Base-by-base conservation (phyloP, 1,140 invertebrate genomes). In the Nasonia vitripennis region DNA sequence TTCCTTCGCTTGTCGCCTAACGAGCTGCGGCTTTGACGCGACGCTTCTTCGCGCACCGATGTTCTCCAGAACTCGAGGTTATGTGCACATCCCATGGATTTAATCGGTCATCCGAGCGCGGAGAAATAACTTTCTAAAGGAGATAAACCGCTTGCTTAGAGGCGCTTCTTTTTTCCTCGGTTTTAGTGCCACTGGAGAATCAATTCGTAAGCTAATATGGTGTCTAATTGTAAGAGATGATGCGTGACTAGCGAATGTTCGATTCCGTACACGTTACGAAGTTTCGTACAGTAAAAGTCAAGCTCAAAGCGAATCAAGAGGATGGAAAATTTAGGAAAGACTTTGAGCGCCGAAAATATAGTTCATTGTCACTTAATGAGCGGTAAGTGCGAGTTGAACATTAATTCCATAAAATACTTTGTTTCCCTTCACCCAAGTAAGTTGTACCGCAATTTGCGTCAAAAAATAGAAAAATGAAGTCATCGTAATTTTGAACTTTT, bases 1-100 rank as follows among this genome's bases (percentile, higher is more conserved):
- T 75, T 45, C 75, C 9, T 45, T 87, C 87, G 84, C 86, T 88
- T 86, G 84, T 78, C 14, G 27, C 7, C 27, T 78, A 62, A 75
- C 41, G 41, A 75, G 73, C 14, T 78, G 75, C 11, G 23, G 23
- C 23, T 78, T 31, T 23, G 48, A 55, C 17, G 34, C 5, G 37
- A 23, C 11, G 10, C 2, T n/a, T 78, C n/a, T 31, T 23, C 20
- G 55, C 20, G 6, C 7, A 6, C 1, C 55, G 55, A 62, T 62
- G 20, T 62, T 20, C 17, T 6, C 55, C 17, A 62, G 17, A 62
- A 62, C 3, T 7, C 55, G 14, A n/a, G 17, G 55, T 62, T 62
- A 62, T 62, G 55, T 62, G 55, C n/a, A 62, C 17, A 20, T 62
- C 17, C 6, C 55, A 62, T 71, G 34, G 70, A 71, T 71, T 34